A percentile compares a stretch with the other conserved stretches of the same genome.
Conservation (phyloP, 2,888 invertebrate species). For the Himalopsyche anomala region DNA sequence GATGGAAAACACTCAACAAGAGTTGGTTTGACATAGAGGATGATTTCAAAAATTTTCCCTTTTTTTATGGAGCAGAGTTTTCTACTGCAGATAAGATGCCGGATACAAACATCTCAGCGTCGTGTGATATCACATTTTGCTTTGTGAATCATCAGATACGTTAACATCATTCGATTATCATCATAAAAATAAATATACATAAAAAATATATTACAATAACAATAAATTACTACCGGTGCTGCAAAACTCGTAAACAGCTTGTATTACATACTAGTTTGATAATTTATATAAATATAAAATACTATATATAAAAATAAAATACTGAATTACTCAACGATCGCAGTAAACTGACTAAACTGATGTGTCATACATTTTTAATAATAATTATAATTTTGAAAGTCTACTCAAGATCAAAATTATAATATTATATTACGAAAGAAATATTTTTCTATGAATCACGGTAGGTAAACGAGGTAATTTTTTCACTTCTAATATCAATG, state of each 20-base stretch:
- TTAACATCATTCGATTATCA: constrained; percentile 15
- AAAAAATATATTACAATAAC: not conserved
- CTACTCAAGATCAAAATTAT: no score
- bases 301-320: not conserved
- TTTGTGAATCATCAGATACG: not conserved
- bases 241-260: not conserved
- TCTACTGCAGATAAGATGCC: not conserved
- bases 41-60: constrained; percentile 37
- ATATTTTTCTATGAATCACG: no score
- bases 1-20: constrained; percentile 11
- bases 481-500: no score
- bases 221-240: not conserved
- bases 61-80: not conserved
- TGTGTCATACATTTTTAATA: no score
- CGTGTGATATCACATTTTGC: constrained; percentile 5
- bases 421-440: no score
- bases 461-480: no score
- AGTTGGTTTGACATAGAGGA: not conserved
- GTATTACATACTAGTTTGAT: not conserved
- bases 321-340: no score
- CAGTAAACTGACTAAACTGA: no score
- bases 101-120: not conserved
- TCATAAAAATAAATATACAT: not conserved
- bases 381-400: no score
- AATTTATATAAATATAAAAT: not conserved